Evolutionary conservation across 1,140 invertebrate species (phyloP).

Genomic region (Euborellia annulipes): DNA sequence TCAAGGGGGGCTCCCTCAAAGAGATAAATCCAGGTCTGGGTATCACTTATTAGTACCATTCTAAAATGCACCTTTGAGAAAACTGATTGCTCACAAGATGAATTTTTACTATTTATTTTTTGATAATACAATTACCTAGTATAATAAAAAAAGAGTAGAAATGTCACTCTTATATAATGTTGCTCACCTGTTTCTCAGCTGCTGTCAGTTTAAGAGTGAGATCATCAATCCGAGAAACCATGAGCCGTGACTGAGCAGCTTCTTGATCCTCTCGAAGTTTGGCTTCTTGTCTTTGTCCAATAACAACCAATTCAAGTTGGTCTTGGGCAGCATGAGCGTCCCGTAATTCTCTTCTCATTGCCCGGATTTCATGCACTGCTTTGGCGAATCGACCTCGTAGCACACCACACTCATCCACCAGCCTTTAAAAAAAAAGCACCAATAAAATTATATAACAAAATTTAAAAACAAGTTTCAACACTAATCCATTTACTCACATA

Average conservation of each 20-base stretch:
- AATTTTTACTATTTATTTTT: background rate
- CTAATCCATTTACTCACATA: background rate
- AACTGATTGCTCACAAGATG: too few species aligned
- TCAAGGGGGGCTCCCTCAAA: too few species aligned
- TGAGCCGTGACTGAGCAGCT: constrained; percentile 54
- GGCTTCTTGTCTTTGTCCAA: constrained; percentile 54
- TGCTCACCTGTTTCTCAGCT: constrained; percentile 54
- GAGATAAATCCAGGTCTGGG: too few species aligned
- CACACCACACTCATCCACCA: constrained; percentile 65
- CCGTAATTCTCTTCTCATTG: constrained; percentile 65
- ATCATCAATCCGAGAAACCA: constrained; percentile 71
- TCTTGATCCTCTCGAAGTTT: constrained; percentile 49
- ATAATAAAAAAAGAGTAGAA: constrained; percentile 1
- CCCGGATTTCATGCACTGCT: constrained; percentile 62
- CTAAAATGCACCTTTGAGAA: too few species aligned
- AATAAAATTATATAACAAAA: too few species aligned
- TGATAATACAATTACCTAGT: constrained; percentile 2
- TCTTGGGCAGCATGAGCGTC: constrained; percentile 64
- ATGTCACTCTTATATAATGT: constrained; percentile 1
- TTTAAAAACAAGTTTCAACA: constrained; percentile 8
- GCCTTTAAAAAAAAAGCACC: constrained; percentile 30
- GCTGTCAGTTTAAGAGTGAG: constrained; percentile 60
- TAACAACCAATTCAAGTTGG: constrained; percentile 56
- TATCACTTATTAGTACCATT: too few species aligned
- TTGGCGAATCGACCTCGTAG: constrained; percentile 60